Evolutionary conservation across 1,140 invertebrate genomes (phyloP).

Genomic region (Brachionus manjavacas): DNA sequence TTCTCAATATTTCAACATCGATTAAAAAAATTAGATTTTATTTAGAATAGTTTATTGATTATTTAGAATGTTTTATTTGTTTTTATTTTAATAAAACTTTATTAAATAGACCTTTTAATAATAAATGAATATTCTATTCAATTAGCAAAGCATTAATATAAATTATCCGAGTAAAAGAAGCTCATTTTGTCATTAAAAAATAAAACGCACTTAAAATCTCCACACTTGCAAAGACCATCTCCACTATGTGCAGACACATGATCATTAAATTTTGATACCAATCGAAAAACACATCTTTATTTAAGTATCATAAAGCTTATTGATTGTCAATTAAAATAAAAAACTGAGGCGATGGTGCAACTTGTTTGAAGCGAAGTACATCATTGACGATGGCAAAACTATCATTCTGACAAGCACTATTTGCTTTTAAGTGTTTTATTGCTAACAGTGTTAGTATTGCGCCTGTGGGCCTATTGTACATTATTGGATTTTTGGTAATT

Average conservation of each 20-base stretch:
- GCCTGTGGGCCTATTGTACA: background rate
- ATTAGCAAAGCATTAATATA: background rate
- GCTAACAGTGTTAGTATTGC: background rate
- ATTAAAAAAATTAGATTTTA: too few species aligned
- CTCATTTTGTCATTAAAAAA: background rate
- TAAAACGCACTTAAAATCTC: background rate
- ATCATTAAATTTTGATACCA: background rate
- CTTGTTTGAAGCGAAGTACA: background rate
- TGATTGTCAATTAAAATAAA: background rate
- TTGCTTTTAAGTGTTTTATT: background rate
- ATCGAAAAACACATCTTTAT: background rate
- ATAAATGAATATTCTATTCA: background rate
- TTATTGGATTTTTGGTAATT: slow-evolving; percentile 11
- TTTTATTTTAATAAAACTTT: too few species aligned
- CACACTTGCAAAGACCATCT: background rate
- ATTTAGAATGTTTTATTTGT: too few species aligned
- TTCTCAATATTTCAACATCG: too few species aligned
- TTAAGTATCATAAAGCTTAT: slow-evolving; percentile 5
- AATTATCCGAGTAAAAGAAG: background rate
- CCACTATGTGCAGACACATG: background rate
- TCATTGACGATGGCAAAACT: background rate
- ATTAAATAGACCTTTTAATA: background rate
- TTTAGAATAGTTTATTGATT: too few species aligned
- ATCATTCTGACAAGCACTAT: background rate
- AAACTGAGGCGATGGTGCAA: background rate